Evolutionary conservation across 2,888 invertebrate genomes (phyloP), one percentile per base, ranked within the genome.

Genomic region (Polyploca ridens): DNA sequence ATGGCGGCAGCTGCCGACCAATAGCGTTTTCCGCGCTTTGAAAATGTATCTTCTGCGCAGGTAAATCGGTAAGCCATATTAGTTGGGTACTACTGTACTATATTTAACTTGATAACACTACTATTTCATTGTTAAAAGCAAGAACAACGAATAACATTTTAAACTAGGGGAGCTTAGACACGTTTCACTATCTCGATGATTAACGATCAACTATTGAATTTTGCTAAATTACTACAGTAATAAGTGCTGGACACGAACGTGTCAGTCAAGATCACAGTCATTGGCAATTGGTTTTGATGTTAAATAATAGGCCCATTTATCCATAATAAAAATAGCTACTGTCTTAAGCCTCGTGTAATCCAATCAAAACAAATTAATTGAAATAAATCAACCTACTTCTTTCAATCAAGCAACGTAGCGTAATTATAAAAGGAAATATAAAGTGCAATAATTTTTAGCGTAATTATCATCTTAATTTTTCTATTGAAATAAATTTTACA

Each of bases 211-310:
- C 13, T 46, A 46, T 46, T 46, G 46, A 46, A 46, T 46, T 14
- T 14, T 6, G n/a, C 5, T 46, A 46, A n/a, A n/a, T 14, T n/a
- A 46, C 13, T 13, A 3, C 46, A n/a, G 7, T 5, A 46, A n/a
- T n/a, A 46, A 14, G 14, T n/a, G 5, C 46, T n/a, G 46, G 5
- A 46, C 46, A 46, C 46, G 46, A 46, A 46, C 46, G 46, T 46
- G n/a, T 46, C n/a, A 46, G 46, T 46, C 46, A 3, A 46, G n/a
- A 46, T 46, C n/a, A 46, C n/a, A 46, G n/a, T 46, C n/a, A 14
- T 14, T 13, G 46, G 46, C 14, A 46, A 46, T 46, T 46, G 46
- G 11, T 11, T 62, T 65, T 65, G 38, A 58, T 63, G 33, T 62
- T 46, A 11, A 62, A 64, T 46, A 46, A 46, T 13, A 46, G n/a